Base-by-base conservation (phyloP, 2,797 vertebrate species). In the Nothura maculosa region DNA sequence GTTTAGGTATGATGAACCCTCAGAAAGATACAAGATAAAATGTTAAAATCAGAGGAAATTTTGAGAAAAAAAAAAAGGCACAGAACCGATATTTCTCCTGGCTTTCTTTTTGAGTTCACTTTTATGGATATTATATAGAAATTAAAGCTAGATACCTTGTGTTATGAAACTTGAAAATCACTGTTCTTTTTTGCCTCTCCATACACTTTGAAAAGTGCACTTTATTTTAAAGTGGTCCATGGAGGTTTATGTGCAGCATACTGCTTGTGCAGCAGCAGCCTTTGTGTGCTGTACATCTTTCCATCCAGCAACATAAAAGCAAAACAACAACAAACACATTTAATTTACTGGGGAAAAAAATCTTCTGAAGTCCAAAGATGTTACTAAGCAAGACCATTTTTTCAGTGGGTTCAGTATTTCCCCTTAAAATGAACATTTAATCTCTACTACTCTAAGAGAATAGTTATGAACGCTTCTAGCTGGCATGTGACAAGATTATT, bases 81-180 rank as follows among this genome's bases (percentile, higher is more conserved):
- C 4, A 6, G 55, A 79, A 85, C 73, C 10, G 20, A 40, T 78
- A 18, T 89, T 87, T 79, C 87, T 93, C 75, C 60, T 60, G 63
- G 38, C 30, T 85, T 89, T 81, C 30, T 25, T 76, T 92, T 28
- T 1, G 1, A 50, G 60, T 69, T 91, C 43, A 89, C 30, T 85
- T 88, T 94, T 86, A 93, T 60, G 70, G 34, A 63, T 83, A 48
- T 83, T 81, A 28, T 40, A 47, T 27, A 52, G 25, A 87, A 72
- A 80, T 61, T 61, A 75, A 82, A 86, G 22, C 69, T 54, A 82
- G 73, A 42, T 60, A 62, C 47, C 45, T 45, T 58, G 34, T 89
- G 36, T 68, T 84, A 36, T n/a, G 64, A 78, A 95, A 77, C 9
- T 14, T 72, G 78, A 55, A 54, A 3, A 16, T 9, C 8, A 0